These are phyloP conservation scores for Panagrolaimus sp. DNA, from an alignment of 1,140 invertebrate genomes.

Conservation along the genomic window DNA sequence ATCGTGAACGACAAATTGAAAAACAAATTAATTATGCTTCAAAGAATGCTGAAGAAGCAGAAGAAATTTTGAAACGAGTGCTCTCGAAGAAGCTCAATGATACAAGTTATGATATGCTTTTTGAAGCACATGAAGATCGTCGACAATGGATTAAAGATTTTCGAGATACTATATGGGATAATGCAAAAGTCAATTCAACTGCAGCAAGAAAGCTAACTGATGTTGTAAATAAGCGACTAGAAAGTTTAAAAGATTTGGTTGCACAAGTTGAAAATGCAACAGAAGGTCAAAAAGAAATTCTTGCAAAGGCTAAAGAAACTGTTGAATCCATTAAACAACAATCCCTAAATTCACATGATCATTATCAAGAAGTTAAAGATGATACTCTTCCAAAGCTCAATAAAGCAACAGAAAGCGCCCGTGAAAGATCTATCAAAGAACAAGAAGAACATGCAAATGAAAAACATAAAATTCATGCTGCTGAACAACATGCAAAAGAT, in stretches of 20 bases:
- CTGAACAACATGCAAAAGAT: constrained; percentile 40
- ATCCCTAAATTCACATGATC: constrained; percentile 26
- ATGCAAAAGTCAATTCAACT: constrained; percentile 30
- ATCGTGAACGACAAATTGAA: constrained; percentile 46
- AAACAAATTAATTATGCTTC: constrained; percentile 49
- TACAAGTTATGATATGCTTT: constrained; percentile 44
- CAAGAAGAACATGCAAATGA: constrained; percentile 29
- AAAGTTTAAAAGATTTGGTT: constrained; percentile 28
- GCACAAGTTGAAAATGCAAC: constrained; percentile 33
- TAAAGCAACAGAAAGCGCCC: not conserved
- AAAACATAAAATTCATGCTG: constrained; percentile 31
- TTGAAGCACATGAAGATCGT: constrained; percentile 29
- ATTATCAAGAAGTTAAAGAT: not conserved
- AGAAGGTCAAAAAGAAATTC: constrained; percentile 32
- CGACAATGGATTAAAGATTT: constrained; percentile 43
- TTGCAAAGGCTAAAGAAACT: constrained; percentile 11
- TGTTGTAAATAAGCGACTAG: constrained; percentile 30
- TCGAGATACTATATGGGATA: constrained; percentile 46
- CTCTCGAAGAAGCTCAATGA: constrained; percentile 51
- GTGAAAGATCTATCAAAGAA: not conserved
- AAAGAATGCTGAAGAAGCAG: constrained; percentile 43
- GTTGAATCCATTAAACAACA: constrained; percentile 31
- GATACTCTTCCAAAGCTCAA: not conserved
- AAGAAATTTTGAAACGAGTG: constrained; percentile 46
- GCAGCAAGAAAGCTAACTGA: constrained; percentile 36